phyloP scores from a whole-genome alignment of 2,113 vertebrate species.

The Oryzias curvinotus region DNA sequence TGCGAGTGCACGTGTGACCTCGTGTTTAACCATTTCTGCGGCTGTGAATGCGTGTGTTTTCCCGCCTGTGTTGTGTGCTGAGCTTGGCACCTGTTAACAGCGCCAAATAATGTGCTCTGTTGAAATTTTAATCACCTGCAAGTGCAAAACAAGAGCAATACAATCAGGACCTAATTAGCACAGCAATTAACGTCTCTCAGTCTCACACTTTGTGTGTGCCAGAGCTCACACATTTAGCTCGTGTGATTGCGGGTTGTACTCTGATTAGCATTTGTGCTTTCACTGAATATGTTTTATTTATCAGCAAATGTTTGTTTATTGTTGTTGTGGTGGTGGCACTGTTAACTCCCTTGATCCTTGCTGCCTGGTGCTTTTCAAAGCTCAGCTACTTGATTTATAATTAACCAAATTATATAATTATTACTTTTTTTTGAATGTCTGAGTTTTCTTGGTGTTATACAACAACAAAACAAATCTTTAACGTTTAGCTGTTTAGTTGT shows the following conservation, averaged over 20 bases:
- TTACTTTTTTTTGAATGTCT: neutral
- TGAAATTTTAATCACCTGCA: constrained; percentile 99
- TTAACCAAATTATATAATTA: neutral
- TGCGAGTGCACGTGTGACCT: neutral
- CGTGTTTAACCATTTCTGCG: constrained; percentile 6
- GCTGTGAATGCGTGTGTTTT: constrained; percentile 19
- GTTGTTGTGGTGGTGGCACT: constrained; percentile 57
- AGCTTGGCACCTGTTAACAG: constrained; percentile 90
- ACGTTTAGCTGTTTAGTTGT: too few species aligned
- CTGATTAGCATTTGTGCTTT: constrained; percentile 86
- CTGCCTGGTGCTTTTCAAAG: constrained; percentile 14
- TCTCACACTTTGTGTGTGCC: constrained; percentile 61
- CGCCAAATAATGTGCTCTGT: constrained; percentile 99
- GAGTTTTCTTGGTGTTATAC: neutral
- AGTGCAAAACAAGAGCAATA: constrained; percentile 99
- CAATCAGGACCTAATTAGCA: constrained; percentile 99
- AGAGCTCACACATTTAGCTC: constrained; percentile 65
- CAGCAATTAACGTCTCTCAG: constrained; percentile 98
- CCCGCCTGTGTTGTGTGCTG: constrained; percentile 56
- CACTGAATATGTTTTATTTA: constrained; percentile 82
- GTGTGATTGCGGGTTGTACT: constrained; percentile 83
- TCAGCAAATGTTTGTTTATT: constrained; percentile 69
- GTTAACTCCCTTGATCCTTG: constrained; percentile 27
- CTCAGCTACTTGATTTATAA: constrained; percentile 8
- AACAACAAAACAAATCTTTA: too few species aligned